Evolutionary conservation across 2,113 vertebrate species (phyloP).

Genomic region (Cephalopterus ornatus): DNA sequence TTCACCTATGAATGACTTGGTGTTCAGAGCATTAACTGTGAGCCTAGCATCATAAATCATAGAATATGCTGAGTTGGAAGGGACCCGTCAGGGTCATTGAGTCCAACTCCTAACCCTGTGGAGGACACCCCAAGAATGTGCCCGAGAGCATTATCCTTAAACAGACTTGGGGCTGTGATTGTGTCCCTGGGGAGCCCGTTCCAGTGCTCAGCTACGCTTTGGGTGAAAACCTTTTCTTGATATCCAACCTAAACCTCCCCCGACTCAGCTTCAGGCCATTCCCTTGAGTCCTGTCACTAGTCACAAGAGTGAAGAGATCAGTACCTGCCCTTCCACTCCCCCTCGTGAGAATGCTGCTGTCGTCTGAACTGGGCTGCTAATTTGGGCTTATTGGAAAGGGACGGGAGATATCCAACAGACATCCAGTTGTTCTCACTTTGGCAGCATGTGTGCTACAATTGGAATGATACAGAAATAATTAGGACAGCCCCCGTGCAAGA

Average conservation of each 20-base stretch:
- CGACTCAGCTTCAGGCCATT: not conserved
- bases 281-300: not conserved
- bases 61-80: not conserved
- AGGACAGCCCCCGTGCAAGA: conserved; percentile 15
- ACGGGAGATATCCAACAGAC: not conserved
- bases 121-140: not conserved
- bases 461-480: not conserved
- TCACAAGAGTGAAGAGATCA: not conserved
- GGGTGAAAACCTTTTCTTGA: not conserved
- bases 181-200: not conserved
- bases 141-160: no score
- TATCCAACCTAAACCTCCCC: not conserved
- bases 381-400: not conserved
- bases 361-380: not conserved
- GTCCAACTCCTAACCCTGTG: not conserved
- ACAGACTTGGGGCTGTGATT: not conserved
- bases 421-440: not conserved
- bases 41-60: not conserved
- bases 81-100: no score
- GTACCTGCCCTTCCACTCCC: no score
- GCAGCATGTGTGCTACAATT: not conserved
- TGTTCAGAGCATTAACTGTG: not conserved
- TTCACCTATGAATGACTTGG: not conserved
- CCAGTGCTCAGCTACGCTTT: not conserved
- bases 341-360: not conserved